Percentiles rank a stretch among this genome's conserved stretches.
These are phyloP conservation scores for Drosophila hamatofila DNA, from an alignment of 2,888 invertebrate species.

Conservation along the genomic window DNA sequence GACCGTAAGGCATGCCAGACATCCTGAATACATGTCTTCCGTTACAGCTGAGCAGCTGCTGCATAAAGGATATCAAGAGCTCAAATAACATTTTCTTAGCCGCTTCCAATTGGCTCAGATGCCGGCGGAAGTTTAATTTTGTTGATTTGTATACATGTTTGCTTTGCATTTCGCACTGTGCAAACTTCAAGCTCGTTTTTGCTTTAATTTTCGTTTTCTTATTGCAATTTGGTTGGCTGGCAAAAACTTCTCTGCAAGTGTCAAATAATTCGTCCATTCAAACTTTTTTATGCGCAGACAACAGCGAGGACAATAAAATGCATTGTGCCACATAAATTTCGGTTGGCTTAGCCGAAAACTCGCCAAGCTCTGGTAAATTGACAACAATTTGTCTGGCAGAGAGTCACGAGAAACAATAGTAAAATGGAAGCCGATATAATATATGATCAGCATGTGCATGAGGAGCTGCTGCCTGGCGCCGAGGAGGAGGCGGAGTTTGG, in stretches of 20 bases:
- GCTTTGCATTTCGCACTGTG: not conserved
- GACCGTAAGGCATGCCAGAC: slow-evolving; percentile 20
- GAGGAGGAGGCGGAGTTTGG: slow-evolving; percentile 84
- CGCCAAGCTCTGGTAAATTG: slow-evolving; percentile 29
- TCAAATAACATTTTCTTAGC: not conserved
- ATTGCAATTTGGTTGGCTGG: not conserved
- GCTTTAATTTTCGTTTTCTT: not conserved
- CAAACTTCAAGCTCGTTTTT: not conserved
- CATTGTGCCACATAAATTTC: slow-evolving; percentile 46
- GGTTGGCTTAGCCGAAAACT: slow-evolving; percentile 30
- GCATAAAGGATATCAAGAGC: not conserved
- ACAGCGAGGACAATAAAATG: slow-evolving; percentile 50
- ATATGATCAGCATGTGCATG: slow-evolving; percentile 52
- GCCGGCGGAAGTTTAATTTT: not conserved
- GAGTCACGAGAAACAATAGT: not conserved
- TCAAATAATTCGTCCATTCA: slow-evolving; percentile 2
- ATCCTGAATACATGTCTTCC: not conserved
- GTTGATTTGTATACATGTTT: not conserved
- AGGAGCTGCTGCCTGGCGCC: slow-evolving; percentile 63
- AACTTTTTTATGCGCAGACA: slow-evolving; percentile 28
- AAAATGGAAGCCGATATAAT: slow-evolving; percentile 60
- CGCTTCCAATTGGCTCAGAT: not conserved
- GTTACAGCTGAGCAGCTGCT: not conserved
- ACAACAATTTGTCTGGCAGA: slow-evolving; percentile 26
- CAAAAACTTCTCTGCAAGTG: slow-evolving; percentile 10